A percentile compares a stretch with the other conserved stretches of the same genome.
phyloP scores from a whole-genome alignment of 1,140 invertebrate species.

The Teleogryllus occipitalis region DNA sequence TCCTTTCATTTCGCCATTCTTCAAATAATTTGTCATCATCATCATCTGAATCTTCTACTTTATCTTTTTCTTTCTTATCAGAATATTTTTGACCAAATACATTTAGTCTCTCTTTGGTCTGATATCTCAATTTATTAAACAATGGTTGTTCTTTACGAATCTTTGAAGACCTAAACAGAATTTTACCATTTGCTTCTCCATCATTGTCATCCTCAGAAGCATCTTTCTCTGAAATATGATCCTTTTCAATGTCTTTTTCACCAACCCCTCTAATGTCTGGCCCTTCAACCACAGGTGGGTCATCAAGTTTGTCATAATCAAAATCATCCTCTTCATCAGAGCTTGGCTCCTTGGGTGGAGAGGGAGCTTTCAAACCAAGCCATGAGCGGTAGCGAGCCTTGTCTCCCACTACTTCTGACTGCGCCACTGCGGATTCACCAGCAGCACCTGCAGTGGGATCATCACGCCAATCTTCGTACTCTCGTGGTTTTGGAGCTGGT shows the following conservation, averaged over 20 bases:
- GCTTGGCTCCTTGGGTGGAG: not conserved
- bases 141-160: not conserved
- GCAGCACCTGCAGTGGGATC: not conserved
- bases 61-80: too few relatives aligned
- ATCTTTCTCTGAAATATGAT: not conserved
- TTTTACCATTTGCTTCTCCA: not conserved
- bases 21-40: not conserved
- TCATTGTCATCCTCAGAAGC: not conserved
- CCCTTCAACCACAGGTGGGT: not conserved
- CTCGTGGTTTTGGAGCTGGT: not conserved
- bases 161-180: not conserved
- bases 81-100: too few relatives aligned
- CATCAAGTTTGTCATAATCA: not conserved
- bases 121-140: too few relatives aligned
- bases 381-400: not conserved
- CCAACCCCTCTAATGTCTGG: not conserved
- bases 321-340: not conserved
- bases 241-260: not conserved
- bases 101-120: too few relatives aligned
- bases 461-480: not conserved
- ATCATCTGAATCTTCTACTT: not conserved
- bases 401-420: conserved; percentile 12
- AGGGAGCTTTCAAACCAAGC: not conserved
- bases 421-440: not conserved
- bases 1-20: not conserved